Evolutionary conservation across 2,888 invertebrate species (phyloP).

Genomic region (Melanostoma mellinum): DNA sequence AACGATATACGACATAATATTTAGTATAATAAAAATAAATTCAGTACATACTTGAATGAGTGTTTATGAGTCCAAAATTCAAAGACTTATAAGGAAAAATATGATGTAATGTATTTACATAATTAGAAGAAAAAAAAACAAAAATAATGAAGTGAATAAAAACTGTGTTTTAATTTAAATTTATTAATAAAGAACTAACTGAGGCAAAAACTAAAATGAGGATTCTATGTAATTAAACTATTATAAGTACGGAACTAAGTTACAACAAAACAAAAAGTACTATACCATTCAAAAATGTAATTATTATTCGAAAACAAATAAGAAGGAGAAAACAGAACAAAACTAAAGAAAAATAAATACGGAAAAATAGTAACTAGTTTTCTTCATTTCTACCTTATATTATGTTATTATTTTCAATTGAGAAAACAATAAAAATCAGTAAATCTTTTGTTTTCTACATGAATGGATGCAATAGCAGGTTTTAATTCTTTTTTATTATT

Average conservation of each 20-base stretch:
- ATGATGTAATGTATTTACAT: constrained; percentile 12
- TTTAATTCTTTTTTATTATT: constrained; percentile 52
- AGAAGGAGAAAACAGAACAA: constrained; percentile 41
- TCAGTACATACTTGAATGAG: constrained; percentile 44
- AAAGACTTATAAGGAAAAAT: constrained; percentile 54
- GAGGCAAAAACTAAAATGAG: constrained; percentile 47
- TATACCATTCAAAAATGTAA: constrained; percentile 15
- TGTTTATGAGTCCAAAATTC: constrained; percentile 64
- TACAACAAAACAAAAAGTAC: constrained; percentile 28
- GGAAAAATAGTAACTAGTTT: constrained; percentile 11
- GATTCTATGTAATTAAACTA: constrained; percentile 66
- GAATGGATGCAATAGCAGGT: constrained; percentile 26
- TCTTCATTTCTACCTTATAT: constrained; percentile 25
- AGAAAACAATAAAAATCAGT: neutral
- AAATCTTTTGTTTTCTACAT: constrained; percentile 32
- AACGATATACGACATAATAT: constrained; percentile 57
- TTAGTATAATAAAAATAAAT: constrained; percentile 8
- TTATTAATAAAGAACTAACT: constrained; percentile 22
- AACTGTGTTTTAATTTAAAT: constrained; percentile 68
- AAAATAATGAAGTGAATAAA: constrained; percentile 46
- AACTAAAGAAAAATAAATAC: constrained; percentile 36
- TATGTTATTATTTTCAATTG: neutral
- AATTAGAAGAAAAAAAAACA: constrained; percentile 22
- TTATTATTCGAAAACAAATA: constrained; percentile 27
- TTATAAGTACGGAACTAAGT: constrained; percentile 64